These are phyloP conservation scores for Cataglyphis cursor DNA, from an alignment of 2,888 invertebrate genomes.

Conservation along the genomic window DNA sequence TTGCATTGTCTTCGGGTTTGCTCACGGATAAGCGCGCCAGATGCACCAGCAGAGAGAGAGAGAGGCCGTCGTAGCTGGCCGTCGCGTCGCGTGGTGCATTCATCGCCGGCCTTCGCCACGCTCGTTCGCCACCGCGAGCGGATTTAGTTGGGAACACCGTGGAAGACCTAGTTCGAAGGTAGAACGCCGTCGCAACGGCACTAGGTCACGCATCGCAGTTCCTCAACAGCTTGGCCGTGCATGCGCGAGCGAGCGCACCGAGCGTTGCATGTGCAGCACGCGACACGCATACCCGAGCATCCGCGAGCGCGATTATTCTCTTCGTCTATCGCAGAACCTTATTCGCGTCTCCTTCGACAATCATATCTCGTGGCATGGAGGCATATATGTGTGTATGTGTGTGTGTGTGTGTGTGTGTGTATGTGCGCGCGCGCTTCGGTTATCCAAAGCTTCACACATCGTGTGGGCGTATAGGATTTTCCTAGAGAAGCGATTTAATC, in stretches of 20 bases:
- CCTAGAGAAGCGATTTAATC: neutral
- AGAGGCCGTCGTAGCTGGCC: neutral
- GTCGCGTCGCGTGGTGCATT: constrained; percentile 28
- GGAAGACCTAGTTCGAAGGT: constrained; percentile 86
- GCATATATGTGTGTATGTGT: neutral
- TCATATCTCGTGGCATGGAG: neutral
- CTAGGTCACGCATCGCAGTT: constrained; percentile 86
- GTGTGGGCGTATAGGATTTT: neutral
- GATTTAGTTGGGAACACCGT: constrained; percentile 79
- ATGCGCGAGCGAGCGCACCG: constrained; percentile 57
- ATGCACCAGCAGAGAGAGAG: constrained; percentile 44
- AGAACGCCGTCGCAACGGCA: constrained; percentile 85
- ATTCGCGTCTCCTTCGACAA: neutral
- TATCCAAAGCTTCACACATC: neutral
- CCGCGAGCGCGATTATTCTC: constrained; percentile 59
- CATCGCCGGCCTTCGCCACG: constrained; percentile 49
- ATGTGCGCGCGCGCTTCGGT: neutral
- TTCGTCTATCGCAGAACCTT: constrained; percentile 20
- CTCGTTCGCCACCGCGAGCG: constrained; percentile 48
- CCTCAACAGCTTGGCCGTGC: constrained; percentile 78
- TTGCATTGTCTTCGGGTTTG: constrained; percentile 28
- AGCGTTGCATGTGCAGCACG: constrained; percentile 67
- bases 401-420: too few relatives aligned
- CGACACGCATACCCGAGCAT: constrained; percentile 75
- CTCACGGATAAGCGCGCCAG: constrained; percentile 12